Conservation (phyloP, 2,797 vertebrate genomes). For the Gambelia wislizenii region DNA sequence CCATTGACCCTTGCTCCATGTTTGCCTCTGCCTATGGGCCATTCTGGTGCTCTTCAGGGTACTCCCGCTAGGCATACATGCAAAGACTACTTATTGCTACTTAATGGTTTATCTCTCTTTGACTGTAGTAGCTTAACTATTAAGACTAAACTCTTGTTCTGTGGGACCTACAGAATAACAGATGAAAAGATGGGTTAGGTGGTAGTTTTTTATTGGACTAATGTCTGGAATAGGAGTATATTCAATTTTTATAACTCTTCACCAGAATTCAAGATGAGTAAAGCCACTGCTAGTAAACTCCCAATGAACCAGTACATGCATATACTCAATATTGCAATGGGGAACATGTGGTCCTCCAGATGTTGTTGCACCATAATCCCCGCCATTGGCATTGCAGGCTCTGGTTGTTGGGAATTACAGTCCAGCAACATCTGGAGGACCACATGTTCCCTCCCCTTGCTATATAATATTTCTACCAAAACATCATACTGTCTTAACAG, state of each 20-base stretch:
- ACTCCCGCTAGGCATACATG: neutral
- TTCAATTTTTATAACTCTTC: neutral
- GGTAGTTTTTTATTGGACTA: neutral
- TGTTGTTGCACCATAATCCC: neutral
- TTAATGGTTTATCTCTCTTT: neutral
- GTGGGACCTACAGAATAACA: neutral
- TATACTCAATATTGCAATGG: too few species aligned
- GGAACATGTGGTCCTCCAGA: neutral
- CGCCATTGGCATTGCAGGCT: neutral
- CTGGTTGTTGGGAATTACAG: too few species aligned
- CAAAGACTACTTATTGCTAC: neutral
- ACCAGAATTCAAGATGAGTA: neutral
- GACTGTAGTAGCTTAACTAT: fast-evolving
- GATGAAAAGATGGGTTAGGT: neutral
- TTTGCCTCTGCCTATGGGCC: fast-evolving
- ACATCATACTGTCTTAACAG: neutral
- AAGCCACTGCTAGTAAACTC: neutral
- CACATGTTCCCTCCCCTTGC: too few species aligned
- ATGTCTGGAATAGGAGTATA: neutral
- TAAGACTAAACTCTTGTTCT: neutral
- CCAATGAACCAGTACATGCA: neutral
- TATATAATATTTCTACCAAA: neutral
- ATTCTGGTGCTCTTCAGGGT: neutral
- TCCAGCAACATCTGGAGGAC: too few species aligned
- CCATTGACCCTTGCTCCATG: neutral